Evolutionary conservation across 2,113 vertebrate species (phyloP).

Genomic region (Harpagus bidentatus): DNA sequence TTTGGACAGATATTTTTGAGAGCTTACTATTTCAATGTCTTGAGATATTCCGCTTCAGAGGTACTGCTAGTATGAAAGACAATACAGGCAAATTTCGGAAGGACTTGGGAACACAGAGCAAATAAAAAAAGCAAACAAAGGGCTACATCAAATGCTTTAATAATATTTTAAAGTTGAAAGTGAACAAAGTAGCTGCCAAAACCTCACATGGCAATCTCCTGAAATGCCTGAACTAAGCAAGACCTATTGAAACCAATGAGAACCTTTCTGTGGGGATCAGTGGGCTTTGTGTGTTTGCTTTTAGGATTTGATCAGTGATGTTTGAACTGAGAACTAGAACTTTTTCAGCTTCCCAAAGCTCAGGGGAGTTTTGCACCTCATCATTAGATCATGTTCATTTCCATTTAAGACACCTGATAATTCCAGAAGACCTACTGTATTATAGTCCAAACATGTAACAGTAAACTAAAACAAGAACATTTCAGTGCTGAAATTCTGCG

Average conservation of each 20-base stretch:
- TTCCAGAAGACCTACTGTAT: neutral
- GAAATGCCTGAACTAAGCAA: neutral
- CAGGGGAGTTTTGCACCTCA: neutral
- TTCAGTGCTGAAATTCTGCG: neutral
- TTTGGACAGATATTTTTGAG: neutral
- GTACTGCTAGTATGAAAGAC: neutral
- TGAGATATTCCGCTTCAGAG: neutral
- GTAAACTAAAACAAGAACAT: neutral
- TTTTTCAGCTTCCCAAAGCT: neutral
- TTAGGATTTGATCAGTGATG: neutral
- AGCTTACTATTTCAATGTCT: neutral
- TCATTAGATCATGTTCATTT: neutral
- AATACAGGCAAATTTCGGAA: neutral
- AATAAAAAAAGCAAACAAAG: neutral
- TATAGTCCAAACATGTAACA: neutral
- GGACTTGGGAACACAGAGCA: neutral
- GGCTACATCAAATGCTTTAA: neutral
- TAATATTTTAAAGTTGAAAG: neutral
- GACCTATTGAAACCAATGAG: accelerated
- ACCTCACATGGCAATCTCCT: neutral
- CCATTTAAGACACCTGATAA: neutral
- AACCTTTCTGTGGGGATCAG: neutral
- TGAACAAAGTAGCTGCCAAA: neutral
- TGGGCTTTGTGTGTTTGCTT: neutral
- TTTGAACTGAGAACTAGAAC: neutral